Evolutionary conservation across 2,888 invertebrate species (phyloP).

Genomic region (Mythimna pallens): DNA sequence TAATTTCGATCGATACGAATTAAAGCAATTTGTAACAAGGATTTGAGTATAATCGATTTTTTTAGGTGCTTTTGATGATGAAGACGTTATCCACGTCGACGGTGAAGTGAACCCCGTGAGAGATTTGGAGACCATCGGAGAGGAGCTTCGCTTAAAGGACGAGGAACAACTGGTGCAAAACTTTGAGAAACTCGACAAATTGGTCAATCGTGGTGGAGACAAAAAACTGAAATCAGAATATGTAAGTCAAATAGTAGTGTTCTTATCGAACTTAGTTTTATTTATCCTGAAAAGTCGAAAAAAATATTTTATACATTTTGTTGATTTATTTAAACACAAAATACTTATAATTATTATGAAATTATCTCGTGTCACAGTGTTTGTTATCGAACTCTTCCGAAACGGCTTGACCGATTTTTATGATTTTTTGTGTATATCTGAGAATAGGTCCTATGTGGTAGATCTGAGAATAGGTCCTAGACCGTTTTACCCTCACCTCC

Average conservation of each 20-base stretch:
- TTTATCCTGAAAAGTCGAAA: neutral
- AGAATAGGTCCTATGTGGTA: too few relatives aligned
- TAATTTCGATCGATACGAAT: neutral
- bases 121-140: conserved; percentile 98
- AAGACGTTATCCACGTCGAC: conserved; percentile 99
- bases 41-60: neutral
- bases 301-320: neutral
- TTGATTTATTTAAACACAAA: too few relatives aligned
- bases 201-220: conserved; percentile 95
- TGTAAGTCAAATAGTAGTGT: conserved; percentile 89
- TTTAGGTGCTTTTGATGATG: conserved; percentile 98
- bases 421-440: too few relatives aligned
- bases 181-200: conserved; percentile 96
- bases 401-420: too few relatives aligned
- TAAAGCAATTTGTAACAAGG: neutral
- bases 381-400: too few relatives aligned
- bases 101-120: conserved; percentile 99
- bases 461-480: too few relatives aligned
- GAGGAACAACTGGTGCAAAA: conserved; percentile 95
- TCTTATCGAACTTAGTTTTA: neutral
- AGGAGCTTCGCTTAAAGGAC: conserved; percentile 98
- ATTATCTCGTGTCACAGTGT: too few relatives aligned
- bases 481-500: too few relatives aligned
- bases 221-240: conserved; percentile 99
- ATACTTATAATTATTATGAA: too few relatives aligned